Evolutionary conservation across 2,113 vertebrate species (phyloP), one percentile per base, ranked within the genome.

Genomic region (Eira barbara): DNA sequence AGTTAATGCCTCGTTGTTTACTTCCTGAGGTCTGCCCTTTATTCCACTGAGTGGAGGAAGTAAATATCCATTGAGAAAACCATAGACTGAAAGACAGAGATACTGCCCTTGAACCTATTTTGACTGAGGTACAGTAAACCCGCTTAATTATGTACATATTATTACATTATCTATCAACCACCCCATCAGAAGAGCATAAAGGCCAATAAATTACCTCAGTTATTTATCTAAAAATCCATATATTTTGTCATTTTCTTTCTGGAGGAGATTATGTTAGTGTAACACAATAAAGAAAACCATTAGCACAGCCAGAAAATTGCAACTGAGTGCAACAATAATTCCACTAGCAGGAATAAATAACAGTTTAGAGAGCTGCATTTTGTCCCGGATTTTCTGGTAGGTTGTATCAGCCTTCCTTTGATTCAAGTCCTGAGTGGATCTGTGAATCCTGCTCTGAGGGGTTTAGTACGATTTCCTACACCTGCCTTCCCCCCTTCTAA

Each of bases 131-230:
- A 98, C 97, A 97, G 98, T 74, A 97, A 98, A 87, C 39, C 82
- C 59, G 74, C 95, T 97, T 98, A 98, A 98, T 98, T 98, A 98
- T 97, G 98, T 98, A 89, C 97, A 98, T 97, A 82, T 98, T 98
- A 97, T 97, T 98, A 95, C 95, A 97, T 98, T 97, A 98, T 80
- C 98, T 98, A 98, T 98, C 98, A 98, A 97, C 95, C 93, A 63
- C 94, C 92, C 98, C 98, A 97, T 98, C 97, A 97, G 90, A 98
- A 98, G 97, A 98, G 97, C 98, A 98, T 98, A 98, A 98, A 98
- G 98, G 97, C 98, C 98, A 98, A 99, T 99, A 99, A 98, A 99
- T 99, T 98, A 99, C 96, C 97, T 97, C 98, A 15, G 97, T 98
- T 98, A 98, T 98, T 98, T 98, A 97, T 97, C 98, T 98, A 97